A percentile compares a stretch with the other conserved stretches of the same genome.
phyloP scores from a whole-genome alignment of 2,113 vertebrate species.

The Onychorhynchus coronatus region DNA sequence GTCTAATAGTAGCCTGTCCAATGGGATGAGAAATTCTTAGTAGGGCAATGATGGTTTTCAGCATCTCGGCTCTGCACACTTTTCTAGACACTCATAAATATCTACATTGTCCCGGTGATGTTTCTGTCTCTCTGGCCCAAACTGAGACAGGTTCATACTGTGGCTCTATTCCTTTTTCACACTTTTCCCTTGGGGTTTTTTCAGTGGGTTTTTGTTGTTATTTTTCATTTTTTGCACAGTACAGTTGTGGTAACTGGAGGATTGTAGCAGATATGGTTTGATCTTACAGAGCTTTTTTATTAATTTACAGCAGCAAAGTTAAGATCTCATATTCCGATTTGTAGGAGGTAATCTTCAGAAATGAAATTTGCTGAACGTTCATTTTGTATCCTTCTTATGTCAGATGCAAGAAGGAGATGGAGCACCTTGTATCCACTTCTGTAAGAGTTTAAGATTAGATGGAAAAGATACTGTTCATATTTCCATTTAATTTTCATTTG shows the following conservation, averaged over 20 bases:
- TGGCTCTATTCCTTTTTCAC: background rate
- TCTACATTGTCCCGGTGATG: rapidly evolving
- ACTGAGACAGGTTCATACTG: background rate
- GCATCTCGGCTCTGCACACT: background rate
- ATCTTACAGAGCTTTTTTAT: conserved; percentile 20
- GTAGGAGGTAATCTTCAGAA: conserved; percentile 42
- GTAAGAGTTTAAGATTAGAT: conserved; percentile 22
- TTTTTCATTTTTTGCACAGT: background rate
- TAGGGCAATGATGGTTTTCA: background rate
- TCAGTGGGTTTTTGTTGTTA: background rate
- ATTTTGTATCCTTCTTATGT: conserved; percentile 21
- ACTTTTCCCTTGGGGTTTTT: background rate
- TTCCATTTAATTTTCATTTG: conserved; percentile 11
- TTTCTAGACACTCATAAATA: background rate
- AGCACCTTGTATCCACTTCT: conserved; percentile 5
- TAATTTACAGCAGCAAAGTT: conserved; percentile 41
- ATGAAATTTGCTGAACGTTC: conserved; percentile 1
- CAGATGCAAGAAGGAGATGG: conserved; percentile 30
- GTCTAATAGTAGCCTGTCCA: background rate
- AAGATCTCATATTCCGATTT: conserved; percentile 28
- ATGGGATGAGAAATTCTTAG: background rate
- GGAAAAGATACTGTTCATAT: background rate
- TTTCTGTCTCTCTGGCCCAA: background rate
- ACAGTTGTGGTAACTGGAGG: background rate
- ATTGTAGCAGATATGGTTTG: background rate